Percentiles rank a stretch among this genome's conserved stretches.
phyloP scores from a whole-genome alignment of 2,888 invertebrate species.

The Spatulosminthurus flaviceps region DNA sequence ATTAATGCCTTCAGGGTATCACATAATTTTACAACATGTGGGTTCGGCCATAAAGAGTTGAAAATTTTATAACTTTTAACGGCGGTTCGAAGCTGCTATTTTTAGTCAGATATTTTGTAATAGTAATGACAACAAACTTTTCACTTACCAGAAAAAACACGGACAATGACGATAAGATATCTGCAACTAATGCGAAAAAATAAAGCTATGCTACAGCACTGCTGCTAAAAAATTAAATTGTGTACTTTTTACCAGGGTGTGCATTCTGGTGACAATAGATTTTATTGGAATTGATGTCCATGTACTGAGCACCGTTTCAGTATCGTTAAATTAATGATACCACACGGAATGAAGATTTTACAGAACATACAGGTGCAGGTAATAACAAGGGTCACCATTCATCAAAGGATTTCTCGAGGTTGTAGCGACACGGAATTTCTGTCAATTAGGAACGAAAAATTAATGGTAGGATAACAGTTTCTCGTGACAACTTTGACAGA shows the following conservation, averaged over 20 bases:
- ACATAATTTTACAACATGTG: too few relatives aligned
- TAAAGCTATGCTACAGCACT: neutral
- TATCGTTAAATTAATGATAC: too few relatives aligned
- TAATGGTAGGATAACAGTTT: neutral
- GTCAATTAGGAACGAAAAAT: neutral
- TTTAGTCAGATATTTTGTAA: neutral
- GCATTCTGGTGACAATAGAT: neutral
- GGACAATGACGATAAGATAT: neutral
- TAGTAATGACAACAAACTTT: neutral
- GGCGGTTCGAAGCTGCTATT: neutral
- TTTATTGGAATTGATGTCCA: too few relatives aligned
- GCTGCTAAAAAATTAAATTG: too few relatives aligned
- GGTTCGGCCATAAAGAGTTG: too few relatives aligned
- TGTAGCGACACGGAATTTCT: neutral
- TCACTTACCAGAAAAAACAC: neutral
- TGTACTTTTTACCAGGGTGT: too few relatives aligned
- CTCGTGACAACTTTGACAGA: too few relatives aligned
- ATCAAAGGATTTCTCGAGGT: neutral
- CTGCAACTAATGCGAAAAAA: neutral
- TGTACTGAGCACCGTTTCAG: too few relatives aligned
- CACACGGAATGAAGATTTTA: too few relatives aligned
- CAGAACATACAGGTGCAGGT: neutral
- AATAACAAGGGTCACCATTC: constrained; percentile 5
- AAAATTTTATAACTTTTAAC: neutral
- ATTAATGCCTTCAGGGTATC: neutral